Percentiles rank a stretch among this genome's conserved stretches.
phyloP scores from a whole-genome alignment of 2,113 vertebrate species.

The Tenebrosternarchus preto region DNA sequence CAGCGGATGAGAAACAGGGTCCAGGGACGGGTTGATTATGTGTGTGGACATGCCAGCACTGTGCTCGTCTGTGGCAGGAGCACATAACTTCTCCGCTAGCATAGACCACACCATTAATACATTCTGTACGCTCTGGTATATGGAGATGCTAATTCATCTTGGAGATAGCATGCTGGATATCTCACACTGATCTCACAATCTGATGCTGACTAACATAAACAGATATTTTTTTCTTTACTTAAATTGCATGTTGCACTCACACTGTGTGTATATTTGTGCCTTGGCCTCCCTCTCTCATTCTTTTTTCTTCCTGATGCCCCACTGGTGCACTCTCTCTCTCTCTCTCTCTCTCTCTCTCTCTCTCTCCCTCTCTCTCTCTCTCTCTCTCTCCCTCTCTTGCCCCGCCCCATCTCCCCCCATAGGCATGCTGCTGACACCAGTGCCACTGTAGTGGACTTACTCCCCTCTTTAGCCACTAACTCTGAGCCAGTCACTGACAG shows the following conservation, averaged over 20 bases:
- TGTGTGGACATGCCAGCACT: neutral
- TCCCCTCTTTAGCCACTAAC: slow-evolving; percentile 91
- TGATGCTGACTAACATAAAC: slow-evolving; percentile 22
- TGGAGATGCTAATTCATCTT: slow-evolving; percentile 10
- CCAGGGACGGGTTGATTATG: neutral
- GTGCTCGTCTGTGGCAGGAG: neutral
- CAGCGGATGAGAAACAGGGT: neutral
- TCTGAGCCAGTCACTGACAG: slow-evolving; percentile 90
- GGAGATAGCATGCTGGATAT: neutral
- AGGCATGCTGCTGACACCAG: slow-evolving; percentile 89
- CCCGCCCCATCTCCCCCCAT: slow-evolving; percentile 64
- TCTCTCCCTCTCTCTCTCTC: slow-evolving; percentile 23
- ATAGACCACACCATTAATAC: slow-evolving; percentile 21
- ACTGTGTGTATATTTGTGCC: slow-evolving; percentile 41
- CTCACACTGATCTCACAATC: slow-evolving; percentile 16
- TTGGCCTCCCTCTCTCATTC: slow-evolving; percentile 28
- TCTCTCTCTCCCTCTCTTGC: slow-evolving; percentile 18
- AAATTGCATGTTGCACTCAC: slow-evolving; percentile 39
- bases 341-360: slow-evolving; percentile 40
- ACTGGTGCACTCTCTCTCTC: slow-evolving; percentile 56
- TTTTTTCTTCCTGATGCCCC: slow-evolving; percentile 39
- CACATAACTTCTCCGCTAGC: slow-evolving; percentile 24
- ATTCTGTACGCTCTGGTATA: neutral
- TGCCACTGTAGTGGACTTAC: slow-evolving; percentile 86
- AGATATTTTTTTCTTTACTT: slow-evolving; percentile 12